Percentiles rank a stretch among this genome's conserved stretches.
Conservation (phyloP, 2,113 vertebrate genomes). For the Scortum barcoo region DNA sequence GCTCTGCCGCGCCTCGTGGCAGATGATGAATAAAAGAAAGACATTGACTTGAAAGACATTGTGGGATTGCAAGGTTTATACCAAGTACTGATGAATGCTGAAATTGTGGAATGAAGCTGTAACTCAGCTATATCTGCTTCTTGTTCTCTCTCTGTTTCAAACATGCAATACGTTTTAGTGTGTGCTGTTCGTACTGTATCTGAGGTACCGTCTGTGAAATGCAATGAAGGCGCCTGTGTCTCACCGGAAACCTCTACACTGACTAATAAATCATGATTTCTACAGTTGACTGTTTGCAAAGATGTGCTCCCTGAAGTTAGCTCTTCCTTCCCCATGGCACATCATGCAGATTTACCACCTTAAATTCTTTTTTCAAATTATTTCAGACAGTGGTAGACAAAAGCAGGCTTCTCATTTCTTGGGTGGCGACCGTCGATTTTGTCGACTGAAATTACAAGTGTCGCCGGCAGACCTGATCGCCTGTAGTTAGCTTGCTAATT, state of each 20-base stretch:
- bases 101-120: constrained; percentile 26
- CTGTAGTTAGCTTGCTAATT: background rate
- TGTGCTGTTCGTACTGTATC: background rate
- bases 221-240: background rate
- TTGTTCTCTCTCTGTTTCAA: constrained; percentile 36
- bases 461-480: background rate
- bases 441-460: no score
- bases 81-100: constrained; percentile 3
- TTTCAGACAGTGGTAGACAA: background rate
- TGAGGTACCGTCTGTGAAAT: background rate
- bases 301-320: background rate
- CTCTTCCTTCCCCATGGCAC: background rate
- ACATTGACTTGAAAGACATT: constrained; percentile 8
- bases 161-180: constrained; percentile 13
- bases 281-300: background rate
- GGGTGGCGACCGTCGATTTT: no score
- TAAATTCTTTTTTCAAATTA: background rate
- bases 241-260: background rate
- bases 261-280: constrained; percentile 2
- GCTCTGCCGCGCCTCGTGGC: background rate
- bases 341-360: background rate
- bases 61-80: background rate
- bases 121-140: constrained; percentile 30
- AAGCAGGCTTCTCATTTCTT: background rate
- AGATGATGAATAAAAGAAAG: no score